Conservation (phyloP, 2,888 invertebrate species). For the Lordiphosa andalusiaca region DNA sequence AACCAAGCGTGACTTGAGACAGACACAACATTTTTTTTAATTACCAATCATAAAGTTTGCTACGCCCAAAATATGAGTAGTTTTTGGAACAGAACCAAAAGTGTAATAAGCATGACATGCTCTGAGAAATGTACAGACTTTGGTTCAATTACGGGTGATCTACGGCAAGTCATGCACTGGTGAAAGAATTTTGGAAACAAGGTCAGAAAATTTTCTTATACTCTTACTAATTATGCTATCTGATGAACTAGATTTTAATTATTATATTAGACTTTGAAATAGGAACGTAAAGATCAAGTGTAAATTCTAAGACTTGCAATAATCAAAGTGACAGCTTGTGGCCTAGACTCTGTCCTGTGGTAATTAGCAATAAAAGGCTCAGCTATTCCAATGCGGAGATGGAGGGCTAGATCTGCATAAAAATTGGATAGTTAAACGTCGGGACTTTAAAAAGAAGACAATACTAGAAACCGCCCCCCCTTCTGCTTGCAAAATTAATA, state of each 20-base stretch:
- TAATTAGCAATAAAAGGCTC: too few species aligned
- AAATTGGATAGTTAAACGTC: too few species aligned
- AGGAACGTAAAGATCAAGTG: too few species aligned
- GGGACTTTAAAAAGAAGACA: too few species aligned
- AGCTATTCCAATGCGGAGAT: too few species aligned
- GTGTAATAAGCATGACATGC: slow-evolving; percentile 63
- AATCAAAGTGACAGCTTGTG: too few species aligned
- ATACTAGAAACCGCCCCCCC: too few species aligned
- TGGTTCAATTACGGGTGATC: slow-evolving; percentile 32
- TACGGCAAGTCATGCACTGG: slow-evolving; percentile 15
- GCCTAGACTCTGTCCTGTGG: too few species aligned
- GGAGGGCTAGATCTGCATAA: too few species aligned
- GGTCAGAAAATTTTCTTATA: slow-evolving; percentile 22
- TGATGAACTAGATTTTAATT: slow-evolving; percentile 21
- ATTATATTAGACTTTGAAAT: too few species aligned
- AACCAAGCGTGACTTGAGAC: slow-evolving; percentile 38
- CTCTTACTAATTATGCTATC: slow-evolving; percentile 30
- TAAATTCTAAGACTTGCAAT: too few species aligned
- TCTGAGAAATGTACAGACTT: slow-evolving; percentile 11
- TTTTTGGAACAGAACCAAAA: slow-evolving; percentile 73
- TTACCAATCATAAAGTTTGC: slow-evolving; percentile 53
- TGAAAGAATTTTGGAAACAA: slow-evolving; percentile 13
- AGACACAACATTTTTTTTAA: slow-evolving; percentile 44
- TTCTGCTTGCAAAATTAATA: too few species aligned
- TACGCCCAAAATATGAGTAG: slow-evolving; percentile 52